Evolutionary conservation across 1,140 invertebrate genomes (phyloP).

Genomic region (Arion vulgaris): DNA sequence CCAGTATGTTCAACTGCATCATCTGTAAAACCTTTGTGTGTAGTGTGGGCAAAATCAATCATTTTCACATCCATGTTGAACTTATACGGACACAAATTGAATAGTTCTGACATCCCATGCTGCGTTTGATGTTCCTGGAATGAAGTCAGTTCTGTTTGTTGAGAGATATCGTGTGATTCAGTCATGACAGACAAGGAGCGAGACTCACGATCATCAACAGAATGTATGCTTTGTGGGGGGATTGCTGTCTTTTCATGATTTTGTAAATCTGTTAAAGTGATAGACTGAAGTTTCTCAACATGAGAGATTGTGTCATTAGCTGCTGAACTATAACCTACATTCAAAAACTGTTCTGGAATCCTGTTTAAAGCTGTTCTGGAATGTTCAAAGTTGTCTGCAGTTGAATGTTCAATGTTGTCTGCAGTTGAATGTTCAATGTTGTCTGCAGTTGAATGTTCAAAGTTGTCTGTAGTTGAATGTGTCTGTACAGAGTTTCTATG

Average conservation of each 20-base stretch:
- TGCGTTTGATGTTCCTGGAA: not conserved
- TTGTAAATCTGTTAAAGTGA: not conserved
- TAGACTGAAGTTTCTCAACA: not conserved
- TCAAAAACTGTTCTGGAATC: not conserved
- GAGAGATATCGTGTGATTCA: not conserved
- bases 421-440: not conserved
- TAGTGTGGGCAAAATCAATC: slow-evolving; percentile 96
- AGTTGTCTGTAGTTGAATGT: not conserved
- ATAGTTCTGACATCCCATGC: not conserved
- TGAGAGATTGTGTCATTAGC: not conserved
- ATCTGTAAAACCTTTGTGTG: slow-evolving; percentile 76
- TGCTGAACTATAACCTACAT: not conserved
- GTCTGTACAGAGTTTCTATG: not conserved
- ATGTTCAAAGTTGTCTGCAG: not conserved
- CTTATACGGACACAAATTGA: not conserved
- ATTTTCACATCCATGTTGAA: slow-evolving; percentile 82
- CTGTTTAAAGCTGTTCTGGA: not conserved
- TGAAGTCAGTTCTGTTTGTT: not conserved
- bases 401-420: no score
- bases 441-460: not conserved
- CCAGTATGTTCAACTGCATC: slow-evolving; percentile 80
- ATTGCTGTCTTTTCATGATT: not conserved
- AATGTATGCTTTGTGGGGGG: not conserved
- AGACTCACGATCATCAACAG: not conserved
- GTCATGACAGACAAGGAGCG: not conserved